Conservation (phyloP, 1,140 invertebrate species). For the Pseudachorutes palmiensis region DNA sequence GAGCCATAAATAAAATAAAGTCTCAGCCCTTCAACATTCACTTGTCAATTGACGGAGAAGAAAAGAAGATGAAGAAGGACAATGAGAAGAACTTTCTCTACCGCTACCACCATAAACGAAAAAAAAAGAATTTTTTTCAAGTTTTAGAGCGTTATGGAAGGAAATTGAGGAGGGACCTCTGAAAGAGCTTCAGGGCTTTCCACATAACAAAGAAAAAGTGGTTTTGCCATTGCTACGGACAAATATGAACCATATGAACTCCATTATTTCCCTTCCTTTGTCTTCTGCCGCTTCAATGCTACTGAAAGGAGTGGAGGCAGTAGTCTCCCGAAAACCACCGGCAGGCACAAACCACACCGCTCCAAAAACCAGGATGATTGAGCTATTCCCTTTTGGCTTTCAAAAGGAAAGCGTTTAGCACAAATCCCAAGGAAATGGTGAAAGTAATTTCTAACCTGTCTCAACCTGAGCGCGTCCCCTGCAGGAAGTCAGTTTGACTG, state of each 20-base stretch:
- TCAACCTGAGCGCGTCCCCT: not conserved
- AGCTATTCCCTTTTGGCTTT: not conserved
- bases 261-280: not conserved
- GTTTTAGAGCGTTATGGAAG: too few species aligned
- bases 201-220: not conserved
- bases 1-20: too few species aligned
- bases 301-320: too few species aligned
- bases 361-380: not conserved
- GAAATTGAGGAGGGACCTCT: too few species aligned
- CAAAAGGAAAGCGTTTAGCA: not conserved
- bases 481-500: too few species aligned
- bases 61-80: too few species aligned
- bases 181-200: not conserved
- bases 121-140: too few species aligned
- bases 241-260: not conserved
- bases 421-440: not conserved
- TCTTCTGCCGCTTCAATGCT: too few species aligned
- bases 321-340: not conserved
- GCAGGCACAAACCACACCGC: not conserved
- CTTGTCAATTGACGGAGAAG: too few species aligned
- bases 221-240: not conserved
- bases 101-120: too few species aligned
- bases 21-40: too few species aligned
- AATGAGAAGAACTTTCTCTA: too few species aligned
- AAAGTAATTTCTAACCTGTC: not conserved